Percentiles rank a stretch among this genome's conserved stretches.
These are phyloP conservation scores for Caenorhabditis becei DNA, from an alignment of 2,888 invertebrate species.

Conservation along the genomic window DNA sequence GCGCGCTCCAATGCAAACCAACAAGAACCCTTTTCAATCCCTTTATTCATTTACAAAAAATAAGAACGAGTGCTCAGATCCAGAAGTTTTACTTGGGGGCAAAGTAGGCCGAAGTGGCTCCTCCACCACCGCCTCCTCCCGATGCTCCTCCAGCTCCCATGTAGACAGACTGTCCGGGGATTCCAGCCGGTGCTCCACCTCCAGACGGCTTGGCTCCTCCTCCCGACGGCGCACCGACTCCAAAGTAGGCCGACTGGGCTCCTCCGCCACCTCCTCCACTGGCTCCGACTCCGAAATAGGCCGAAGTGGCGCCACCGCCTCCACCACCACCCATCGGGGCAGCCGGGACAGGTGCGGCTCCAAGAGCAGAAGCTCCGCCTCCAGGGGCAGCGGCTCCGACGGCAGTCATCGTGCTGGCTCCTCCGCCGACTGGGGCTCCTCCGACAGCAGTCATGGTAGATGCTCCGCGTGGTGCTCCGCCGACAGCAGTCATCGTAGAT, in stretches of 20 bases:
- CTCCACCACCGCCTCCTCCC: conserved; percentile 60
- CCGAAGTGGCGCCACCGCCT: conserved; percentile 49
- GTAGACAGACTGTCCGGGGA: conserved; percentile 61
- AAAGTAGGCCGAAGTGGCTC: conserved; percentile 73
- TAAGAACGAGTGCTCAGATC: conserved; percentile 6
- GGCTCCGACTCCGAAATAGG: conserved; percentile 63
- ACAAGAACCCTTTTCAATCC: not conserved
- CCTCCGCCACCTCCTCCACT: conserved; percentile 41
- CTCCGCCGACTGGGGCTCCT: conserved; percentile 49
- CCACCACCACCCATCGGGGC: conserved; percentile 42
- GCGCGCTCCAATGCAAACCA: too few relatives aligned
- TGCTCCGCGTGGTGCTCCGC: conserved; percentile 56
- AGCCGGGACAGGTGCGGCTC: conserved; percentile 53
- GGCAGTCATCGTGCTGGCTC: conserved; percentile 2
- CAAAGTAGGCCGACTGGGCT: conserved; percentile 62
- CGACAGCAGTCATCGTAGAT: conserved; percentile 69
- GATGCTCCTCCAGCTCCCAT: conserved; percentile 35
- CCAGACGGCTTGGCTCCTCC: conserved; percentile 43
- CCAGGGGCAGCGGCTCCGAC: conserved; percentile 1
- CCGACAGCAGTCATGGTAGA: conserved; percentile 59
- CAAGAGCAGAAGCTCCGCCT: conserved; percentile 56
- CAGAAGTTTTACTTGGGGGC: conserved; percentile 66
- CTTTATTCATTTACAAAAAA: not conserved
- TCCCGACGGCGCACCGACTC: too few relatives aligned
- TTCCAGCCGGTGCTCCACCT: conserved; percentile 47